phyloP scores from a whole-genome alignment of 2,113 vertebrate genomes.

The Varanus komodoensis region DNA sequence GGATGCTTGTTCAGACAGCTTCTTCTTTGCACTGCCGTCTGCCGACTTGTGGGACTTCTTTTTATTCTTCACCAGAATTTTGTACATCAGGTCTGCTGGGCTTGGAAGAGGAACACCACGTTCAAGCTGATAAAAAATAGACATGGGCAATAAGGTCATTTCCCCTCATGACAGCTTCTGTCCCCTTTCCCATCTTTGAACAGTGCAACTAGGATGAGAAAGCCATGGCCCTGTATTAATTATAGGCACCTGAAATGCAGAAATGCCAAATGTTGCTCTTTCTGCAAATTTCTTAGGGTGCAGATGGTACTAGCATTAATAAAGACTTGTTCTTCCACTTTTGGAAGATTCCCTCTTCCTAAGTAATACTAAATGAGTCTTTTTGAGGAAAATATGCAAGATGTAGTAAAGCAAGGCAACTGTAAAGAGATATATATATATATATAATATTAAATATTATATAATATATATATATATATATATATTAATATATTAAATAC shows the following conservation, averaged over 20 bases:
- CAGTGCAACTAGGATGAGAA: not conserved
- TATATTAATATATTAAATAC: not conserved
- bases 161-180: too few relatives aligned
- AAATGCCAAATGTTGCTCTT: not conserved
- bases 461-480: constrained; percentile 19
- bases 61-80: constrained; percentile 98
- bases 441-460: too few relatives aligned
- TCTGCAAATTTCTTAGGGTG: not conserved
- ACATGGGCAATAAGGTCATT: constrained; percentile 12
- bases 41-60: constrained; percentile 95
- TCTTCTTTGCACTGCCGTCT: constrained; percentile 91
- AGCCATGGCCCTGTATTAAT: not conserved
- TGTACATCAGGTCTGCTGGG: constrained; percentile 94
- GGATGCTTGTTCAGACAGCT: constrained; percentile 92
- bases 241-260: not conserved
- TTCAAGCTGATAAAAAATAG: constrained; percentile 83
- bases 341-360: not conserved
- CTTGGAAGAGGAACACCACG: constrained; percentile 90
- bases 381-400: not conserved
- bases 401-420: constrained; percentile 32
- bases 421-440: constrained; percentile 13
- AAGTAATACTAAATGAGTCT: not conserved
- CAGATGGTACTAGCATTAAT: not conserved
- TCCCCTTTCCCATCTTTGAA: not conserved
- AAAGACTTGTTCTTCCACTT: not conserved